Evolutionary conservation across 2,113 vertebrate genomes (phyloP), one percentile per base, ranked within the genome.

Genomic region (Upupa epops): DNA sequence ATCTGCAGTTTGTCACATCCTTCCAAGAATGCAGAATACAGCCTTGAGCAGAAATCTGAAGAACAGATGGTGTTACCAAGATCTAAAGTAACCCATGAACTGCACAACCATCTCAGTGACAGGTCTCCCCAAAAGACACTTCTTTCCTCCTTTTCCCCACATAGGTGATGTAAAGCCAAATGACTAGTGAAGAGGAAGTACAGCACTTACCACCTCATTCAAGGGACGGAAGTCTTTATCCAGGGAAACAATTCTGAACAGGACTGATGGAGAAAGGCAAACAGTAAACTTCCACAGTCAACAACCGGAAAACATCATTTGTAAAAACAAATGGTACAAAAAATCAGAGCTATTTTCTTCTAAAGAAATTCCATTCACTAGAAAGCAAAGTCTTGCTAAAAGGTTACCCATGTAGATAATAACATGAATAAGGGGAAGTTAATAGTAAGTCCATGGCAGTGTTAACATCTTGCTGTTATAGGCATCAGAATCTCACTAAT

Each of bases 221-320:
- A 95, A 17, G 9, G 97, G 96, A 37, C 1, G 88, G 85, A 98
- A 98, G 13, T 92, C 86, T 83, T 97, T 96, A 96, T 98, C 92
- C 96, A 98, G n/a, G 24, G 94, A 91, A 66, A 96, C 96, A 58
- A 98, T 78, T 83, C 97, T 97, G 83, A 97, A 97, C 7, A 96
- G 89, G 29, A 98, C 98, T 98, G 93, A 73, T 94, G 80, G 29
- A 96, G 52, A 82, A 77, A 96, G n/a, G n/a, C 37, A 88, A 58
- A 81, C 17, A 78, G 58, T 48, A 59, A 94, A n/a, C 14, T 76
- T 90, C 26, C 54, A 79, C 32, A 37, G 34, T 51, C 26, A 25
- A n/a, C 55, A 79, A 49, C 8, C 25, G 90, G 64, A 64, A 45
- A 84, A n/a, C 40, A 56, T 11, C 19, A 45, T 29, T 51, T 65